A percentile compares a stretch with the other conserved stretches of the same genome.
These are phyloP conservation scores for Empidonax traillii DNA, from an alignment of 2,113 vertebrate genomes.

Conservation along the genomic window DNA sequence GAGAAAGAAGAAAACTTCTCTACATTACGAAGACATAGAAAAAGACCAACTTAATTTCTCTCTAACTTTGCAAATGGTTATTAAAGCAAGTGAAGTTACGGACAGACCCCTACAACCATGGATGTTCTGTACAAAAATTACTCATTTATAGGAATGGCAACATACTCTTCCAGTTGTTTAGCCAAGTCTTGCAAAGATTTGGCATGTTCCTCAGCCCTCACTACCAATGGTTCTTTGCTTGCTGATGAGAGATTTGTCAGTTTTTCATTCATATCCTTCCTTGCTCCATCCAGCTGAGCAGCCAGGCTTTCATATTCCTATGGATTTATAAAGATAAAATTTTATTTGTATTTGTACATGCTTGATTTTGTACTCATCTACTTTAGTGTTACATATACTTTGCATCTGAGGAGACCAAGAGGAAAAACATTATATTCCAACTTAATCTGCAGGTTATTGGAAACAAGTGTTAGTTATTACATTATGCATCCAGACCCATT, in stretches of 20 bases:
- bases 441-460: background rate
- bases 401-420: background rate
- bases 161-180: constrained; percentile 86
- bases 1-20: background rate
- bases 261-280: constrained; percentile 82
- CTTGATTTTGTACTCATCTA: background rate
- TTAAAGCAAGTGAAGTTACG: background rate
- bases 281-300: constrained; percentile 84
- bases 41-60: background rate
- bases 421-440: background rate
- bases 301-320: constrained; percentile 88
- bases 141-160: background rate
- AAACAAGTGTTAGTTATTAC: background rate
- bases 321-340: background rate
- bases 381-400: background rate
- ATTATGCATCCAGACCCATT: background rate
- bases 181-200: constrained; percentile 79
- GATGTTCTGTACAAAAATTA: background rate
- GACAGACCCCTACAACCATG: background rate
- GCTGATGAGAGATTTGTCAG: constrained; percentile 78
- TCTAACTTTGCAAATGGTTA: background rate
- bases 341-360: background rate
- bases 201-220: constrained; percentile 85
- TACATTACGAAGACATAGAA: background rate
- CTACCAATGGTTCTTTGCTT: constrained; percentile 80